Evolutionary conservation across 2,797 vertebrate genomes (phyloP), one percentile per base, ranked within the genome.

Genomic region (Argya squamiceps): DNA sequence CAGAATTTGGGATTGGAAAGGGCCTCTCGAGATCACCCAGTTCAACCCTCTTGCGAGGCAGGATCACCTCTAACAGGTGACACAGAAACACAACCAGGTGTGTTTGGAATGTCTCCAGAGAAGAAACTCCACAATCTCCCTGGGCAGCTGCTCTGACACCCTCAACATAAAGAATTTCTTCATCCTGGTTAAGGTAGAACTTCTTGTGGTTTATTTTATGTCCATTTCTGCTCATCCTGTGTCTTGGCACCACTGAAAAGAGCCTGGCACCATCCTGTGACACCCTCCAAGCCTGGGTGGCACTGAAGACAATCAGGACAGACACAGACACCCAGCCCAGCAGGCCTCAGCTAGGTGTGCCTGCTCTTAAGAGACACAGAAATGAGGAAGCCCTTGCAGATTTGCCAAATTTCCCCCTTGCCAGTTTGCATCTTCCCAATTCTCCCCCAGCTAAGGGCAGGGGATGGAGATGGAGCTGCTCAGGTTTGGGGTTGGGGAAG

Each of bases 381-480:
- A 95, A 86, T 53, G 52, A 94, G 89, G 85, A 92, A 96, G 44
- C 41, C 46, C 44, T 78, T 41, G 39, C 22, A 75, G 64, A 19
- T 58, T 59, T 10, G 1, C 24, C n/a, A 59, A 6, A 84, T 15
- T n/a, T 87, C 55, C 50, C 55, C 34, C 55, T 69, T 27, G 9
- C 8, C 2, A 1, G 12, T 15, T 84, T 7, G 2, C 21, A 15
- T 70, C 78, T 89, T 73, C 58, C 78, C 44, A 37, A 0, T 53
- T 81, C 36, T 69, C 30, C 47, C 84, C 29, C 46, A 53, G 37
- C 22, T 39, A 22, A 75, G 30, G 43, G 30, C n/a, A 27, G 5
- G 14, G 50, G 23, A 39, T 23, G 46, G 5, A 65, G 46, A 7
- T 16, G 23, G 30, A 63, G 4, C 15, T 2, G 2, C 16, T 30